Evolutionary conservation across 2,113 vertebrate species (phyloP), one percentile per base, ranked within the genome.

Genomic region (Axis porcinus): DNA sequence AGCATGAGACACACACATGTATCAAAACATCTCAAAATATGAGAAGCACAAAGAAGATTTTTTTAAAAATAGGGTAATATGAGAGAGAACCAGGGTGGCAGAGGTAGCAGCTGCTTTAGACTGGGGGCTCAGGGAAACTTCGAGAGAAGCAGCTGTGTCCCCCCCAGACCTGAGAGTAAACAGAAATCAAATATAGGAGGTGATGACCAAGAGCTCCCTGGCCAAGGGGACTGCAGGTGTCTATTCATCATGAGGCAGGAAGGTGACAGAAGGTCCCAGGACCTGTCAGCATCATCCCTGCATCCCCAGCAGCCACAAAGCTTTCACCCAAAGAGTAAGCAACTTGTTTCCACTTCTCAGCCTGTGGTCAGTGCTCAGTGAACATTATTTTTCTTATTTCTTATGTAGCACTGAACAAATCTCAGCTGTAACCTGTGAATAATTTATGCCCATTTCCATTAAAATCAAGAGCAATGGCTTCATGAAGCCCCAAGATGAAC

Each of bases 381-480:
- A 83, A 78, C 28, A 33, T 33, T 17, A 16, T 43, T 64, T 97
- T 76, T 81, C 47, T 58, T 36, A 81, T 33, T 62, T 9, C 13
- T 47, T 36, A 25, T 36, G 50, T 70, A 52, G 62, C 55, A 36
- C 16, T 52, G 86, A 83, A n/a, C 5, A 50, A 19, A 43, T 57
- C 57, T 67, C 27, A 25, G n/a, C 74, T 76, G 54, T 76, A 84
- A 83, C 74, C 55, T 83, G 50, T 93, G 94, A 95, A 97, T 95
- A 78, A 95, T 93, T 93, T 28, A 87, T 87, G 40, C 45, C 94
- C 28, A 19, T 91, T 96, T 93, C 95, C 82, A 95, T 79, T 91
- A 96, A 88, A 87, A 87, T 96, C 82, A 91, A 91, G 23, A 84
- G 12, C 83, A 33, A 45, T 8, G 6, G 47, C 50, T 86, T 76